Conservation (phyloP, 2,888 invertebrate genomes). For the Nemurella pictetii region DNA sequence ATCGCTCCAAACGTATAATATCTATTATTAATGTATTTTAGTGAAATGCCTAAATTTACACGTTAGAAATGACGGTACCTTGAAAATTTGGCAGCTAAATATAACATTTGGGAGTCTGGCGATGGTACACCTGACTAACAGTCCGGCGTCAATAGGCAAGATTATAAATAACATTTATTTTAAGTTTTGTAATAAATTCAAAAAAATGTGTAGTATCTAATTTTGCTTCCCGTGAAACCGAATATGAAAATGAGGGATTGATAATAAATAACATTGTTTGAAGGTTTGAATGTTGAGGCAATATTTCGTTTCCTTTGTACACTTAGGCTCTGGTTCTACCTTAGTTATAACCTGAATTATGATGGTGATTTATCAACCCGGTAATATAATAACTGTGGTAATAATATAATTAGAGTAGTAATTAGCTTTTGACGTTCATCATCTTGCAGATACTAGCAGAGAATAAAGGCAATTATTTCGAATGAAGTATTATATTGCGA, state of each 20-base stretch:
- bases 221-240: not conserved
- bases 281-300: not conserved
- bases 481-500: not conserved
- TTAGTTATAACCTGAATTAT: not conserved
- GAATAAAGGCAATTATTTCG: not conserved
- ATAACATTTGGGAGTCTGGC: not conserved
- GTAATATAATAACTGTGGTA: no score
- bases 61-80: not conserved
- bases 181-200: not conserved
- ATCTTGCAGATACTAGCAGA: not conserved
- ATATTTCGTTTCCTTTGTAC: not conserved
- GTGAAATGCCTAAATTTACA: conserved; percentile 13
- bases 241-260: not conserved
- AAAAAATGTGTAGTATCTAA: not conserved
- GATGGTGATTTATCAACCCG: not conserved
- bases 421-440: not conserved
- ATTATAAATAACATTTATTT: not conserved
- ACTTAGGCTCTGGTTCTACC: not conserved
- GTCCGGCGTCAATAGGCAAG: not conserved
- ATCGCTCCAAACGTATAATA: not conserved
- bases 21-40: conserved; percentile 17
- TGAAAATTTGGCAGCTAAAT: not conserved
- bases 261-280: not conserved
- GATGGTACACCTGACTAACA: not conserved
- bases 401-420: not conserved